Evolutionary conservation across 1,140 invertebrate species (phyloP).

Genomic region (Caenorhabditis remanei): DNA sequence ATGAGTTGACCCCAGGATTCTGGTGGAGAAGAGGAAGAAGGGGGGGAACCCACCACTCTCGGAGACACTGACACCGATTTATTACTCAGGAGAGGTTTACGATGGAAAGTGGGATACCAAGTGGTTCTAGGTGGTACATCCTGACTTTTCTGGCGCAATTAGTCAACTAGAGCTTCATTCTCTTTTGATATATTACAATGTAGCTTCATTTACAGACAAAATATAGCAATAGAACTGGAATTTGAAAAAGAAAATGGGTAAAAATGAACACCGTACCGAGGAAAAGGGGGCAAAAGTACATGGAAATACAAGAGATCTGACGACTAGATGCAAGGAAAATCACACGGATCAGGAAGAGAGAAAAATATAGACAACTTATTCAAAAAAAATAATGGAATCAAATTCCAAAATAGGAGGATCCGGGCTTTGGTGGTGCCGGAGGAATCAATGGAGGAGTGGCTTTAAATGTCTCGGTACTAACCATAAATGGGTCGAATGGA

Average conservation of each 20-base stretch:
- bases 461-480: slow-evolving; percentile 57
- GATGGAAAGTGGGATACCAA: neutral
- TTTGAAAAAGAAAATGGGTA: neutral
- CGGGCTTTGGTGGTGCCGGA: slow-evolving; percentile 51
- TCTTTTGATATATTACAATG: neutral
- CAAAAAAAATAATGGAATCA: neutral
- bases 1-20: slow-evolving; percentile 34
- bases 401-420: slow-evolving; percentile 45
- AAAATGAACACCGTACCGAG: slow-evolving; percentile 14
- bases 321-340: slow-evolving; percentile 22
- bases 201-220: slow-evolving; percentile 32
- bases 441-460: slow-evolving; percentile 56
- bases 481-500: slow-evolving; percentile 49
- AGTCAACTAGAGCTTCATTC: no score
- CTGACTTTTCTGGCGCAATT: no score
- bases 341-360: neutral
- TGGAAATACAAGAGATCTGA: slow-evolving; percentile 9
- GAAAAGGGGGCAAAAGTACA: slow-evolving; percentile 21
- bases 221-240: neutral
- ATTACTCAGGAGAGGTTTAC: slow-evolving; percentile 22
- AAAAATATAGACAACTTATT: neutral
- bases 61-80: slow-evolving; percentile 7
- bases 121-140: neutral
- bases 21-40: neutral
- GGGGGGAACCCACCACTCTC: neutral